A percentile compares a stretch with the other conserved stretches of the same genome.
Evolutionary conservation across 2,113 vertebrate genomes (phyloP).

Genomic region (Pseudois nayaur): DNA sequence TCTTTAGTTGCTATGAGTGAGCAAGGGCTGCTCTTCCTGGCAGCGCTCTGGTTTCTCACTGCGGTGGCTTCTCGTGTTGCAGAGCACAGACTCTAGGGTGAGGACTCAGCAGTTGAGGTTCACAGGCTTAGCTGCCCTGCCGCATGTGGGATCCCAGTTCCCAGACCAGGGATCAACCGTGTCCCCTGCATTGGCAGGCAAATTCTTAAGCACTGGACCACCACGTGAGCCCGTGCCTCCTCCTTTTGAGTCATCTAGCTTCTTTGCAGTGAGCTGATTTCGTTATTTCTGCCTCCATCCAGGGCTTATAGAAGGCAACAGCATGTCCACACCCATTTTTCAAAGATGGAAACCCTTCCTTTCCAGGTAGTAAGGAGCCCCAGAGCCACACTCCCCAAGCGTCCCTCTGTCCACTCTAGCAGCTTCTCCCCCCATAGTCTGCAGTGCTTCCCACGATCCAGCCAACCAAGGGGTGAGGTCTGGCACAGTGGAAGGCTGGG

Average conservation of each 20-base stretch:
- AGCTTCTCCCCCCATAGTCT: neutral
- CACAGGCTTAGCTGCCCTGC: neutral
- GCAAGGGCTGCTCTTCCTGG: neutral
- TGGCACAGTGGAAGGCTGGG: neutral
- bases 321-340: neutral
- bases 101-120: neutral
- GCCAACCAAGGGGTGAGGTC: neutral
- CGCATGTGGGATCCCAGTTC: neutral
- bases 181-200: neutral
- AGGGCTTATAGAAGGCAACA: neutral
- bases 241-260: neutral
- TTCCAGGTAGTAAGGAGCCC: neutral
- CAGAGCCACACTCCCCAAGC: too few relatives aligned
- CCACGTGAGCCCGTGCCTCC: neutral
- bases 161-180: neutral
- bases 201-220: neutral
- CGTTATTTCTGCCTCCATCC: neutral
- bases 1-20: neutral
- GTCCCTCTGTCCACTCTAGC: fast-evolving
- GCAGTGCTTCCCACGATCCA: neutral
- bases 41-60: neutral
- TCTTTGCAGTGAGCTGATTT: neutral
- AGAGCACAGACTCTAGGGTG: neutral
- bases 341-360: neutral
- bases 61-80: neutral